These are phyloP conservation scores for Brachylomia viminalis DNA, from an alignment of 2,888 invertebrate species.

Conservation along the genomic window DNA sequence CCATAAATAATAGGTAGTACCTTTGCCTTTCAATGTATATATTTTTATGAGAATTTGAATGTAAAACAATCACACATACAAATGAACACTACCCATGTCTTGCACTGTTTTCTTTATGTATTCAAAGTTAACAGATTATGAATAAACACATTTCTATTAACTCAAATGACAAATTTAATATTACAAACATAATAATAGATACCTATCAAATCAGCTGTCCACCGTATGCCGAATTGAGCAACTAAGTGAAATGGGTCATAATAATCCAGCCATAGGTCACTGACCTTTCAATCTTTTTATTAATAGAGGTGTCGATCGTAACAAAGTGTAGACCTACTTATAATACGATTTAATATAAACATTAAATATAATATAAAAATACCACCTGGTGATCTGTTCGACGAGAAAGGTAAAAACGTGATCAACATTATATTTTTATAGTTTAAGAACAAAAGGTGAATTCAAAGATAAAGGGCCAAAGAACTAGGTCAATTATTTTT, in stretches of 20 bases:
- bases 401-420: neutral
- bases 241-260: slow-evolving; percentile 42
- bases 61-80: neutral
- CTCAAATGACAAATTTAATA: neutral
- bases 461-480: slow-evolving; percentile 29
- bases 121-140: neutral
- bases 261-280: slow-evolving; percentile 44
- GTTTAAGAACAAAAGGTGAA: slow-evolving; percentile 33
- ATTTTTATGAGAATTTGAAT: neutral
- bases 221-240: slow-evolving; percentile 15
- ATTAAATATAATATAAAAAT: slow-evolving; percentile 6
- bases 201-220: neutral
- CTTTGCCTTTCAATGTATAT: neutral
- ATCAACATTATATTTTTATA: slow-evolving; percentile 5
- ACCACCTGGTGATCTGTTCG: slow-evolving; percentile 2
- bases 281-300: slow-evolving; percentile 43
- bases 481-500: slow-evolving; percentile 52
- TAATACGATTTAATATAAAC: slow-evolving; percentile 31
- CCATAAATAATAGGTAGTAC: no score
- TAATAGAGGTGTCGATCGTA: slow-evolving; percentile 15
- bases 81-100: neutral
- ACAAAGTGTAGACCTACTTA: neutral
- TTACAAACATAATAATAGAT: neutral
- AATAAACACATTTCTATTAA: neutral
- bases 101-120: neutral